A percentile compares a stretch with the other conserved stretches of the same genome.
phyloP scores from a whole-genome alignment of 2,888 invertebrate species.

The Caenorhabditis sp. region DNA sequence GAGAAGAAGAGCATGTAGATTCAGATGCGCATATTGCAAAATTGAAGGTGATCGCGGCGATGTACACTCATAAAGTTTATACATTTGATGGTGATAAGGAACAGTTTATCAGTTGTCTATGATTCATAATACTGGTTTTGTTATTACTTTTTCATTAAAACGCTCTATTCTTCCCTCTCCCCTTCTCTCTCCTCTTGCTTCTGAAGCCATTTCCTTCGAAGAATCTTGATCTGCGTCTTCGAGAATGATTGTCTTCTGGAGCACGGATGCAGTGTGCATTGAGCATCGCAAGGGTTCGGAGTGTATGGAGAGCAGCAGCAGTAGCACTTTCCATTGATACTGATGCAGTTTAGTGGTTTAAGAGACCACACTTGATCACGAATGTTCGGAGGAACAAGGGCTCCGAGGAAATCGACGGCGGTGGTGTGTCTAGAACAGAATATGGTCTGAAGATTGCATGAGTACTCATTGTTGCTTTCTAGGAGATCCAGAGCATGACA shows the following conservation, averaged over 20 bases:
- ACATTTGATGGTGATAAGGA: slow-evolving; percentile 20
- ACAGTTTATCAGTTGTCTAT: slow-evolving; percentile 25
- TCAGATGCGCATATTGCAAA: slow-evolving; percentile 9
- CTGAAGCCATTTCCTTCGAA: slow-evolving; percentile 71
- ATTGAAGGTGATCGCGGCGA: slow-evolving; percentile 28
- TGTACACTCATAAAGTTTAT: slow-evolving; percentile 45
- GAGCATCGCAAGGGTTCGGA: slow-evolving; percentile 79
- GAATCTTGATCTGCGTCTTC: slow-evolving; percentile 71
- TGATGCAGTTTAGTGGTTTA: slow-evolving; percentile 79
- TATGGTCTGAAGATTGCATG: too few species aligned
- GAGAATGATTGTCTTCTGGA: slow-evolving; percentile 68
- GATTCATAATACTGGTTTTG: slow-evolving; percentile 1
- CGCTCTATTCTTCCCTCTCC: slow-evolving; percentile 19
- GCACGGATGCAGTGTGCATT: slow-evolving; percentile 74
- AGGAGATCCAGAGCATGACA: too few species aligned
- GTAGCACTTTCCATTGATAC: slow-evolving; percentile 77
- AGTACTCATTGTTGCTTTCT: too few species aligned
- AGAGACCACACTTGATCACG: slow-evolving; percentile 78
- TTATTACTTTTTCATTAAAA: neutral
- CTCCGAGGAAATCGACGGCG: slow-evolving; percentile 75
- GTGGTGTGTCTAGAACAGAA: slow-evolving; percentile 72
- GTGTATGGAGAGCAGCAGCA: slow-evolving; percentile 80
- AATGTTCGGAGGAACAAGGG: slow-evolving; percentile 75
- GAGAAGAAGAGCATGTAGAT: neutral
- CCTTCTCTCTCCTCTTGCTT: slow-evolving; percentile 60